These are phyloP conservation scores for Cliona cf. orientalis DNA, from an alignment of 37 sponge, comb jelly and placozoan genomes.

Conservation along the genomic window DNA sequence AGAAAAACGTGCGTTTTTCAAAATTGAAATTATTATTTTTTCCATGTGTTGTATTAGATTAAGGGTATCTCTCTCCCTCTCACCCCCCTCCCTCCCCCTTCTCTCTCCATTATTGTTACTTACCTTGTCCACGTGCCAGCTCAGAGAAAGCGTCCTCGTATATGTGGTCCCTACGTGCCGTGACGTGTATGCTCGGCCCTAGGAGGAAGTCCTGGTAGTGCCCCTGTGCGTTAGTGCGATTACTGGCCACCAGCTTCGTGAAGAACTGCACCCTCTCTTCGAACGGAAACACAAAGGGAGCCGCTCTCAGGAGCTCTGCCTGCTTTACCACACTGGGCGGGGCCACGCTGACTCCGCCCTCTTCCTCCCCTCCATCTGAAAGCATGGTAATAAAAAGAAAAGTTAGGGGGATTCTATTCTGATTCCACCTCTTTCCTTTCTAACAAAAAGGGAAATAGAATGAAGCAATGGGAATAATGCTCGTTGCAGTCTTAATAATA, in stretches of 20 bases:
- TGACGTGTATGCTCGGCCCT: constrained; percentile 41
- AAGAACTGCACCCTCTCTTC: constrained; percentile 80
- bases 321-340: constrained; percentile 19
- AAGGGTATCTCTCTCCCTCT: no score
- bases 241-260: constrained; percentile 29
- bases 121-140: constrained; percentile 62
- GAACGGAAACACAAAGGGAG: constrained; percentile 86
- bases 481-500: no score
- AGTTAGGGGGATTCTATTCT: constrained; percentile 39
- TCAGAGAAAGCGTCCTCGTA: constrained; percentile 92
- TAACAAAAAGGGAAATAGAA: no score
- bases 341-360: background rate
- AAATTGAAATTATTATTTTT: no score
- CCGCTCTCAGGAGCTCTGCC: constrained; percentile 49
- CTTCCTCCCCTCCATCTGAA: constrained; percentile 24
- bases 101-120: background rate
- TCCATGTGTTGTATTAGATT: no score
- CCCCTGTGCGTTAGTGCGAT: constrained; percentile 20
- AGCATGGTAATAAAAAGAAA: constrained; percentile 32
- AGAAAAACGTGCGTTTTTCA: no score
- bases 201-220: constrained; percentile 59
- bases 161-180: constrained; percentile 74
- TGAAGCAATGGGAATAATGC: no score
- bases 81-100: no score
- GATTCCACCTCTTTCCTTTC: no score